A percentile compares a stretch with the other conserved stretches of the same genome.
phyloP scores from a whole-genome alignment of 2,113 vertebrate genomes.

The Dipodomys merriami region DNA sequence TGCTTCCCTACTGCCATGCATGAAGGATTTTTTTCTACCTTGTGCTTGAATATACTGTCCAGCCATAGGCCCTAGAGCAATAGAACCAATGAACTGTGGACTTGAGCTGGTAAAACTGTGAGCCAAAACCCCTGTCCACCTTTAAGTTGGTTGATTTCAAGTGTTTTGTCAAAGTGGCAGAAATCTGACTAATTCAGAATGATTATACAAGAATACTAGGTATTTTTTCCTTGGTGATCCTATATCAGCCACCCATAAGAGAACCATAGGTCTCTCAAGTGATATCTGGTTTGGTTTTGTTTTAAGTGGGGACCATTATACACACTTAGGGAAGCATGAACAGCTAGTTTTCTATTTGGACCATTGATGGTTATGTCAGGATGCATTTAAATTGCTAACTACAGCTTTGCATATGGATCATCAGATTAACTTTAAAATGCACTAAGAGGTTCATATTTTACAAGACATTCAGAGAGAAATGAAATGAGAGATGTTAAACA shows the following conservation, averaged over 20 bases:
- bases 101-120: neutral
- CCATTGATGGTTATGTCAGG: neutral
- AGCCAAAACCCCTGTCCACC: neutral
- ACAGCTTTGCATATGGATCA: neutral
- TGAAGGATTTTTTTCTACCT: neutral
- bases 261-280: neutral
- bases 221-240: neutral
- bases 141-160: neutral
- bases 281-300: neutral
- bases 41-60: neutral
- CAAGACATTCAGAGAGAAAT: neutral
- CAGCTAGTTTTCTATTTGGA: neutral
- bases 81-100: neutral
- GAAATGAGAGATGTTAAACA: slow-evolving; percentile 17
- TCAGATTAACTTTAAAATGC: neutral
- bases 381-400: neutral
- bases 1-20: neutral
- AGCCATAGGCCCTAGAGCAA: neutral
- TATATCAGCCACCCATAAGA: too few relatives aligned
- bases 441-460: slow-evolving; percentile 17
- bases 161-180: neutral
- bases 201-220: too few relatives aligned
- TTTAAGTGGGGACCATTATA: neutral
- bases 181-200: neutral
- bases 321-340: neutral